Evolutionary conservation across 1,140 invertebrate species (phyloP).

Genomic region (Bombus sylvicola): DNA sequence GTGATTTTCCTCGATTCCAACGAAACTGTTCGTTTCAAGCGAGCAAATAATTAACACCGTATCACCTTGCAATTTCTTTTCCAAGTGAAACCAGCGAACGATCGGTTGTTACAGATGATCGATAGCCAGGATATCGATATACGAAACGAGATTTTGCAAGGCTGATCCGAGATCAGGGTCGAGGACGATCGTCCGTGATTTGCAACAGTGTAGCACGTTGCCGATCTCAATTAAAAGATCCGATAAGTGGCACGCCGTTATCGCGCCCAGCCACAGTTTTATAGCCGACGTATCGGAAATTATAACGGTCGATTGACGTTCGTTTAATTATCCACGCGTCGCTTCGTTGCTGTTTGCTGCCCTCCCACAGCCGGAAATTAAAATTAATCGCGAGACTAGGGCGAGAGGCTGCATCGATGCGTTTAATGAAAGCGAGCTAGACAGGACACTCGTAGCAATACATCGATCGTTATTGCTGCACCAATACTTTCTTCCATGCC

Average conservation of each 20-base stretch:
- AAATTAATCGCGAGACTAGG: constrained; percentile 19
- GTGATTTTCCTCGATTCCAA: not conserved
- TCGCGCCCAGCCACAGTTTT: not conserved
- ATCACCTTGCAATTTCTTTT: not conserved
- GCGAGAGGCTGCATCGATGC: not conserved
- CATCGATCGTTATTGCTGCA: not conserved
- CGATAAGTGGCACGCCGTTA: not conserved
- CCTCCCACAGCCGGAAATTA: constrained; percentile 8
- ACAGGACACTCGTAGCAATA: not conserved
- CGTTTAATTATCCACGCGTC: constrained; percentile 30
- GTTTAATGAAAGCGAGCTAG: constrained; percentile 18
- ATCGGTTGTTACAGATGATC: not conserved
- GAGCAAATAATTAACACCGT: not conserved
- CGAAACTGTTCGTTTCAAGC: not conserved
- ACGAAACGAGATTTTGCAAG: not conserved
- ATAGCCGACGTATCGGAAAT: constrained; percentile 9
- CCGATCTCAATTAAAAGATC: constrained; percentile 14
- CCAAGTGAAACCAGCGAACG: not conserved
- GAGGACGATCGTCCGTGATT: constrained; percentile 20
- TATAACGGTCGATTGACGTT: constrained; percentile 10
- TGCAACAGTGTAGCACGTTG: not conserved
- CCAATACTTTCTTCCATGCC: too few relatives aligned
- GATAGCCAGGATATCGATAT: not conserved
- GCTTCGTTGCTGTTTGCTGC: not conserved
- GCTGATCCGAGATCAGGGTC: not conserved